A percentile compares a stretch with the other conserved stretches of the same genome.
These are phyloP conservation scores for Centropus unirufus DNA, from an alignment of 2,113 vertebrate genomes.

Conservation along the genomic window DNA sequence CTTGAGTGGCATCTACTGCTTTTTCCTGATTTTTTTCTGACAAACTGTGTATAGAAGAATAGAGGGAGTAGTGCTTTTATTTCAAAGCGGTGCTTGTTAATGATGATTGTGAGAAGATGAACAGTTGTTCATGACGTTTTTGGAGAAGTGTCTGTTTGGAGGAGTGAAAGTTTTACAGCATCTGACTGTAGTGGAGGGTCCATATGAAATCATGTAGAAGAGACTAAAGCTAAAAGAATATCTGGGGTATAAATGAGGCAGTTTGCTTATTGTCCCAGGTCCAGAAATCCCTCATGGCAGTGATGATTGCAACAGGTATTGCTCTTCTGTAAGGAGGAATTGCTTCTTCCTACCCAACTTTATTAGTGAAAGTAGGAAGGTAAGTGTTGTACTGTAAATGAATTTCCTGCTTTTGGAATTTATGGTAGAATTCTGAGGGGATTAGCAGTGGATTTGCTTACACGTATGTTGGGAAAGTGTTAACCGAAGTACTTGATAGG, in stretches of 20 bases:
- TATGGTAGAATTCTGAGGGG: neutral
- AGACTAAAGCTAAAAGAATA: neutral
- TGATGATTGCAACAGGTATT: neutral
- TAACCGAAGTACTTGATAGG: neutral
- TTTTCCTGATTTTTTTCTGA: neutral
- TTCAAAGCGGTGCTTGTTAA: neutral
- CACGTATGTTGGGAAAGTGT: neutral
- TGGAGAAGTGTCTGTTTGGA: neutral
- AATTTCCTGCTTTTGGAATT: neutral
- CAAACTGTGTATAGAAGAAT: neutral
- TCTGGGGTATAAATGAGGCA: neutral
- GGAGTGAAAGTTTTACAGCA: neutral
- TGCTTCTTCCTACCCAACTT: neutral
- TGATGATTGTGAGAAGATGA: neutral
- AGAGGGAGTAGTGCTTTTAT: neutral
- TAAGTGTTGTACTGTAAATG: neutral
- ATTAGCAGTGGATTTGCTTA: slow-evolving; percentile 14
- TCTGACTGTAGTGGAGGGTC: neutral
- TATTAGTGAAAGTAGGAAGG: neutral
- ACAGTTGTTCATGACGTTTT: neutral
- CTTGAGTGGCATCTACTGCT: neutral
- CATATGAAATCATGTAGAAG: neutral
- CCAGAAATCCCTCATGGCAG: neutral
- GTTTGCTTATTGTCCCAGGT: neutral
- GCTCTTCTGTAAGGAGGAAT: neutral